Percentiles rank a stretch among this genome's conserved stretches.
phyloP scores from a whole-genome alignment of 2,888 invertebrate genomes.

The Achlya flavicornis region DNA sequence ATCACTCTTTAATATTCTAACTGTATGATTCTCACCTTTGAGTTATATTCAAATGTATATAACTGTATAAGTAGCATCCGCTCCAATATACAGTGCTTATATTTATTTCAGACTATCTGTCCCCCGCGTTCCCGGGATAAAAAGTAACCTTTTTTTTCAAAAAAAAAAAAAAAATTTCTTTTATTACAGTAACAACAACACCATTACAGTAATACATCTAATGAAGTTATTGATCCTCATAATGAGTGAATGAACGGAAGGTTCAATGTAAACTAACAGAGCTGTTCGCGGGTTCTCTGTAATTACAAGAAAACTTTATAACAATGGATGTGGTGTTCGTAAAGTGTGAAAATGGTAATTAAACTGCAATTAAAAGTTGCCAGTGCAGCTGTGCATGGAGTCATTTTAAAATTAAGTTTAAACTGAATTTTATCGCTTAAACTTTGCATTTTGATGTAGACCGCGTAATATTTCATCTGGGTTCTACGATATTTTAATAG shows the following conservation, averaged over 20 bases:
- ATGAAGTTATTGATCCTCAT: neutral
- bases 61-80: too few species aligned
- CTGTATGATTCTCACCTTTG: too few species aligned
- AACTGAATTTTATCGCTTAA: neutral
- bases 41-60: too few species aligned
- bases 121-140: too few species aligned
- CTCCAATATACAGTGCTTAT: too few species aligned
- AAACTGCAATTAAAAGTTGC: conserved; percentile 12
- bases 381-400: neutral
- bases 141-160: too few species aligned
- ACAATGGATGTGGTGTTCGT: conserved; percentile 10
- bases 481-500: too few species aligned
- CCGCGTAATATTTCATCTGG: neutral
- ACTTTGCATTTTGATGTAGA: neutral
- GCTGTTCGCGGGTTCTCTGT: conserved; percentile 2
- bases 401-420: neutral
- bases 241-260: neutral
- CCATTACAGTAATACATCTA: neutral
- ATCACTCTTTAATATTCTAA: too few species aligned
- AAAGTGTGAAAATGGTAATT: conserved; percentile 13
- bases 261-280: neutral
- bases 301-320: conserved; percentile 8
- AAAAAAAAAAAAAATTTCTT: too few species aligned
- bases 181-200: neutral
- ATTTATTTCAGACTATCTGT: too few species aligned